Evolutionary conservation across 2,797 vertebrate genomes (phyloP).

Genomic region (Selene dorsalis): DNA sequence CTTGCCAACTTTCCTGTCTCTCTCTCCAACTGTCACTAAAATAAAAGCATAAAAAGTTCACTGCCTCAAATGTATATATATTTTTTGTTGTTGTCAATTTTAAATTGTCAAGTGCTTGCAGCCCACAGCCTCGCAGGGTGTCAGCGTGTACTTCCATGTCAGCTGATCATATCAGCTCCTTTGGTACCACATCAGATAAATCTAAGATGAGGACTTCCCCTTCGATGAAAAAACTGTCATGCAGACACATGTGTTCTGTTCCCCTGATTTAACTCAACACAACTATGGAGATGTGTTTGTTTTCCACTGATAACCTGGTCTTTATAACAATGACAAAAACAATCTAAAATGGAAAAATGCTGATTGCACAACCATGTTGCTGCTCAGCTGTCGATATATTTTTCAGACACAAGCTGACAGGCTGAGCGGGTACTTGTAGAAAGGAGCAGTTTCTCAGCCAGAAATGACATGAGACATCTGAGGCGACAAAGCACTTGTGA

Average conservation of each 20-base stretch:
- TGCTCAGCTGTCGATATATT: background rate
- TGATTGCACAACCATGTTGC: background rate
- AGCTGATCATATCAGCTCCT: constrained; percentile 52
- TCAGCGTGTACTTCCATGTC: constrained; percentile 24
- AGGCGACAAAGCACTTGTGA: background rate
- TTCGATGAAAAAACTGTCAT: constrained; percentile 44
- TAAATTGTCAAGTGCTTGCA: background rate
- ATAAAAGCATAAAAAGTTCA: too few species aligned
- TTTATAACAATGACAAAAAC: background rate
- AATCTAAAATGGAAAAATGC: constrained; percentile 8
- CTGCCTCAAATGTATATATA: too few species aligned
- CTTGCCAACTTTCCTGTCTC: too few species aligned
- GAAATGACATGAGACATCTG: constrained; percentile 42
- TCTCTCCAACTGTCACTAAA: too few species aligned
- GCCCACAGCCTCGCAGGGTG: background rate
- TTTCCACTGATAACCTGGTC: constrained; percentile 12
- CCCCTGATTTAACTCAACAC: background rate
- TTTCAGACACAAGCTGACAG: constrained; percentile 1
- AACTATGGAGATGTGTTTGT: background rate
- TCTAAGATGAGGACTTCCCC: constrained; percentile 33
- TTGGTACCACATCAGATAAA: constrained; percentile 14
- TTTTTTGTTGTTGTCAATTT: too few species aligned
- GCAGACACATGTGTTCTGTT: constrained; percentile 36
- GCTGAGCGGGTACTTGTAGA: background rate
- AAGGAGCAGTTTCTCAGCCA: background rate